Base-by-base conservation (phyloP, 2,888 invertebrate species). In the Cenopis cana region DNA sequence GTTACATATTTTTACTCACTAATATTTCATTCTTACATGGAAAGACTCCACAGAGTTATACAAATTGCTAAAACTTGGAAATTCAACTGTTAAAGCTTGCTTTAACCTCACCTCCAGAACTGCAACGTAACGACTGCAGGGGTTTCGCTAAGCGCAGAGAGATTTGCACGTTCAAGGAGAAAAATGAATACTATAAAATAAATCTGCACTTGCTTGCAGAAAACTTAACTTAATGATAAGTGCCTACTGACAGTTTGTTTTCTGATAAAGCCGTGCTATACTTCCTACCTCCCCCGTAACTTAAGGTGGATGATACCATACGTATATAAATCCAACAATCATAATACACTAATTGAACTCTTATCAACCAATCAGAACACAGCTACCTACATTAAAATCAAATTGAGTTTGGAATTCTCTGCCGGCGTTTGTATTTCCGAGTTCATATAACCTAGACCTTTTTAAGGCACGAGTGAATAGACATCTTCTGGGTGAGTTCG, bases 151-250 rank as follows among this genome's bases (percentile, higher is more conserved):
- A 79, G 82, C 79, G 78, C 80, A 81, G 78, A 81, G 80, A 83
- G 85, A 85, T 86, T 85, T 86, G 76, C 81, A 72, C 77, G 81
- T 77, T 79, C 75, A 76, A 75, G 73, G 76, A 81, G 84, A 85
- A 84, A 85, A 83, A 84, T 85, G 80, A 79, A 81, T 79, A 78
- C 76, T 81, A 81, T 82, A 82, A 82, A 83, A 81, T 82, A 82
- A 82, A 83, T 83, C 80, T 74, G 74, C 73, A 76, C 76, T 73
- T 69, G 74, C 75, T 76, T 72, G 79, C 76, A 77, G 79, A 77
- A 79, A 79, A 76, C 76, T 76, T 74, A 74, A 78, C 76, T 74
- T 78, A 78, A 78, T 76, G 75, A 76, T 74, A 71, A 68, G 60
- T 36, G n/a, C n/a, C n/a, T n/a, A 64, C 64, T 69, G 74, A 69